Conservation (phyloP, 1,140 invertebrate species). For the Solenopsis fugax region DNA sequence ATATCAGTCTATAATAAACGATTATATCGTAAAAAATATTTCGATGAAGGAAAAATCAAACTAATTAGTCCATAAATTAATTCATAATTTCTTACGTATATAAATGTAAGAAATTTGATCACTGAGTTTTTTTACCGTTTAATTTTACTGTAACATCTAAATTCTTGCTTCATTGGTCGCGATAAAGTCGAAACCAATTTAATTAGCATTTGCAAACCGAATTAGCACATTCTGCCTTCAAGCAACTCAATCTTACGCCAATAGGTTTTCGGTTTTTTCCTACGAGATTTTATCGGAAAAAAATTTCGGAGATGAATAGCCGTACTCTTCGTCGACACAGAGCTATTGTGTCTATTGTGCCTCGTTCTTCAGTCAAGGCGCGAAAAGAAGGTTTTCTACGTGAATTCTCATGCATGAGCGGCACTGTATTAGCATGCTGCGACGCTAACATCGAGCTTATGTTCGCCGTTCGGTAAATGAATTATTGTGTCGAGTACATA, state of each 20-base stretch:
- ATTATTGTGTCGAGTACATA: slow-evolving; percentile 79
- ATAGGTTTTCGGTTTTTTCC: neutral
- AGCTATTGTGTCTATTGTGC: slow-evolving; percentile 28
- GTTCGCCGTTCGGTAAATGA: slow-evolving; percentile 80
- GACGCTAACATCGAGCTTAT: slow-evolving; percentile 53
- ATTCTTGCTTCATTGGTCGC: neutral
- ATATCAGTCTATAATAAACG: neutral
- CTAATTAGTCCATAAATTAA: neutral
- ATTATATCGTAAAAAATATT: neutral
- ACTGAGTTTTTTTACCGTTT: neutral
- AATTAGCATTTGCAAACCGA: neutral
- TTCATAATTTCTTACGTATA: neutral
- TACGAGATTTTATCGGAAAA: neutral
- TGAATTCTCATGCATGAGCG: slow-evolving; percentile 63
- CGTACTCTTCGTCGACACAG: slow-evolving; percentile 33
- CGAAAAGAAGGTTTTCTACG: slow-evolving; percentile 63
- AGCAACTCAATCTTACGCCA: neutral
- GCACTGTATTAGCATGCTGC: slow-evolving; percentile 51
- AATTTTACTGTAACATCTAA: neutral
- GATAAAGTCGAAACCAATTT: neutral
- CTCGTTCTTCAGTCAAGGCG: slow-evolving; percentile 14
- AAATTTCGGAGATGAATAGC: slow-evolving; percentile 39
- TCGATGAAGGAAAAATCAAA: neutral
- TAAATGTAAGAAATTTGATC: neutral
- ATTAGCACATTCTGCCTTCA: neutral